Base-by-base conservation (phyloP, 2,888 invertebrate genomes). In the Zhuqinia jingwanae region DNA sequence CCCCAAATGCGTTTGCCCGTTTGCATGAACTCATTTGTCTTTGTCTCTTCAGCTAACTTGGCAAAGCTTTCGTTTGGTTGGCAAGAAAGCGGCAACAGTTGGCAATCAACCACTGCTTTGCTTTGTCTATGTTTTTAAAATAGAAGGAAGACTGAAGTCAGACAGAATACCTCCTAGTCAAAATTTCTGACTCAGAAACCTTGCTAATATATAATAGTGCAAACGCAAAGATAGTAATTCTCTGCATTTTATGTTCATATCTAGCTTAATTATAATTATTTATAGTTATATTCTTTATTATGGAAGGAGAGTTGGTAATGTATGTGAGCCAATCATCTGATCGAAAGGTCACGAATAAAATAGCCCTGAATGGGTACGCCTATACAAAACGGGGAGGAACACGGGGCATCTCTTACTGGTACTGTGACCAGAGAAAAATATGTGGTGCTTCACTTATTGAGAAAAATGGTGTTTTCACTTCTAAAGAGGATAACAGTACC, bases 341-440 rank as follows among this genome's bases (percentile, higher is more conserved):
- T 1, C 11, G 15, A 36, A 83, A 77, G 36, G 83, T 83, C 22
- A 83, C 83, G 5, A 76, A 77, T 15, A 83, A 83, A 56, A 65
- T 83, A 11, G 83, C 83, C 15, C 42, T 60, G 17, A 27, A 60
- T 25, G 83, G 83, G 5, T 83, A 83, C 42, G 63, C 83, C 2
- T 83, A 83, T 27, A 83, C 83, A 13, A 83, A 83, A 30, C 25
- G 83, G 13, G 76, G 83, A 17, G 83, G 50, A 22, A 63, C 25
- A 20, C 65, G 83, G 36, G 53, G 36, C 1, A 65, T 83, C 0
- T 45, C 53, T 8, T 83, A 83, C 17, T 83, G 83, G 83, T 83
- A 83, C 27, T 83, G 83, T 83, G 83, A 83, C 63, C 83, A 83
- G 25, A 63, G 83, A 76, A 83, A 83, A 68, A 76, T 83, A 36